Base-by-base conservation (phyloP, 2,113 vertebrate species). In the Illadopsis cleaveri region DNA sequence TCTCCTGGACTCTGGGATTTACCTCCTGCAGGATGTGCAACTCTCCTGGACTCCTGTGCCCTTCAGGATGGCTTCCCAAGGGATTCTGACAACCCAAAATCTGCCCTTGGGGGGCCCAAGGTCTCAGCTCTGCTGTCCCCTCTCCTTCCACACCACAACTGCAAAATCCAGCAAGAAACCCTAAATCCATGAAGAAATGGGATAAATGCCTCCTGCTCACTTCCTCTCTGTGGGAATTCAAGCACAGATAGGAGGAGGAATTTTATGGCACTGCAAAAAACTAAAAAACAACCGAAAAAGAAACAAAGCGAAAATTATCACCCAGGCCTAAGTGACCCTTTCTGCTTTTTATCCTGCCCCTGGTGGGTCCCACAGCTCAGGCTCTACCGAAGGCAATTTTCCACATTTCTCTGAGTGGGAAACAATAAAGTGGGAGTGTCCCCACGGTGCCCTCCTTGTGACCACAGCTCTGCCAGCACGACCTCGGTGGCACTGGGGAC, bases 361-460 rank as follows among this genome's bases (percentile, higher is more conserved):
- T 92, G 82, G 69, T 78, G 69, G 91, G 64, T 94, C 86, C 53
- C 51, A 14, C 23, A 91, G 50, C 80, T 93, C 69, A 10, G 66
- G 56, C 65, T 73, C 76, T 25, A 81, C 95, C 83, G 47, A 73
- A 89, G 86, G 93, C 86, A 16, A 78, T 73, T 95, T 95, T 90
- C 86, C 92, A 91, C 80, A 77, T 93, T 86, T 65, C 85, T 82
- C 44, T 45, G 66, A 77, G 70, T 65, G 42, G 62, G 85, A 70
- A 90, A 88, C 82, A 92, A 82, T 88, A 0, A 61, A 80, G 45
- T 61, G 86, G 92, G 86, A 77, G 94, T 38, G 47, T 42, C 82
- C 90, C 66, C 21, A 7, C 44, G 15, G 84, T 2, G 51, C 72
- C 62, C 25, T 94, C 61, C 85, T 21, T 38, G 57, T 50, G 88